phyloP scores from a whole-genome alignment of 2,113 vertebrate genomes.

The Cromileptes altivelis region DNA sequence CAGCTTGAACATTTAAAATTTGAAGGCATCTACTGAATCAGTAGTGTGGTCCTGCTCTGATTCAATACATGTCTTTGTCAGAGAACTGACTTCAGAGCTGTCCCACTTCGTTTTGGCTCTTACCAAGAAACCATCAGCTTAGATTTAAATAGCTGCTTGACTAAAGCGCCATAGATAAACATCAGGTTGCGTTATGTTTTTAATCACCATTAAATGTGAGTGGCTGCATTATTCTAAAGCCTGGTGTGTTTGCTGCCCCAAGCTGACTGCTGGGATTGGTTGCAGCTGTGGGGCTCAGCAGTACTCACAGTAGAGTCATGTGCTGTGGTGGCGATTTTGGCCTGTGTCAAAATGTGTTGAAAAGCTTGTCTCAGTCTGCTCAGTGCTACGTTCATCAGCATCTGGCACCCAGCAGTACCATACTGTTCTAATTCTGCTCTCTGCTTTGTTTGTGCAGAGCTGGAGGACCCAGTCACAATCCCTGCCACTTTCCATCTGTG shows the following conservation, averaged over 20 bases:
- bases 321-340: conserved; percentile 35
- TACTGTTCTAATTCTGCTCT: conserved; percentile 24
- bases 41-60: background rate
- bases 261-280: conserved; percentile 57
- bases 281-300: conserved; percentile 48
- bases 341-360: conserved; percentile 38
- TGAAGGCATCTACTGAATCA: background rate
- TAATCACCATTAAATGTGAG: conserved; percentile 58
- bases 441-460: conserved; percentile 50
- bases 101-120: background rate
- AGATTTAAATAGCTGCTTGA: background rate
- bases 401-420: background rate
- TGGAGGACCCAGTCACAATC: conserved; percentile 24
- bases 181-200: conserved; percentile 31
- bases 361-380: conserved; percentile 35
- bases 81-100: background rate
- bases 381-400: background rate
- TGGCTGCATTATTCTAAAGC: conserved; percentile 36
- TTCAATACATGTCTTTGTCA: background rate
- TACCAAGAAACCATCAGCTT: background rate
- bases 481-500: conserved; percentile 18
- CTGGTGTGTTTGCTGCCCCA: conserved; percentile 21
- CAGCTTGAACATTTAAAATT: background rate
- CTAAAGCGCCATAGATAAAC: background rate
- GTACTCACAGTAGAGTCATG: background rate